These are phyloP conservation scores for Pogona vitticeps DNA, from an alignment of 2,113 vertebrate species.

Conservation along the genomic window DNA sequence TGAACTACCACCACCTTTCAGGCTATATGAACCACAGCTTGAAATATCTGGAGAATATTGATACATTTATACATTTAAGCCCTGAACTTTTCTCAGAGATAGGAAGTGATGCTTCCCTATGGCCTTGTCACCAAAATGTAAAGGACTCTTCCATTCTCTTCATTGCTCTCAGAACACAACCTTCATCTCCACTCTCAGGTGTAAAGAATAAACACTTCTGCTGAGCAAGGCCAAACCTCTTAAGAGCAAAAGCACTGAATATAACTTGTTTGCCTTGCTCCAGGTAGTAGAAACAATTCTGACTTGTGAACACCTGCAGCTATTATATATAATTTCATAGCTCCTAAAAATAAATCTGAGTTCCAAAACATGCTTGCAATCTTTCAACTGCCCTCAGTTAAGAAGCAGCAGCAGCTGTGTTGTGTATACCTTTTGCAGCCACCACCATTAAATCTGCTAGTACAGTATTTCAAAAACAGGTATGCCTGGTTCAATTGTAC, in stretches of 20 bases:
- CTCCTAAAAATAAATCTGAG: constrained; percentile 20
- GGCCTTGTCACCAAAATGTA: neutral
- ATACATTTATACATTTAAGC: neutral
- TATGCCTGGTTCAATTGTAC: constrained; percentile 52
- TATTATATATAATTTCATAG: neutral
- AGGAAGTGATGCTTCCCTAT: neutral
- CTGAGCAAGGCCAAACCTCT: neutral
- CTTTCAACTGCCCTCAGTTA: neutral
- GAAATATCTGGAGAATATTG: constrained; percentile 15
- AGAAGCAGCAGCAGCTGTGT: constrained; percentile 39
- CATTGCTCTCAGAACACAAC: neutral
- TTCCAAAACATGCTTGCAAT: neutral
- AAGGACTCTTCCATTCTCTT: neutral
- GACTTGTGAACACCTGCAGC: constrained; percentile 24
- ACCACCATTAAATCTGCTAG: constrained; percentile 53
- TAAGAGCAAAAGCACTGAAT: neutral
- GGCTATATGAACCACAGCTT: neutral
- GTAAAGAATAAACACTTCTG: neutral
- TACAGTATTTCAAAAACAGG: constrained; percentile 54
- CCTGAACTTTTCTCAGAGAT: neutral
- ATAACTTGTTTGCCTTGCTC: neutral
- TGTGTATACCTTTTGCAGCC: constrained; percentile 37
- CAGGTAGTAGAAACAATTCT: neutral
- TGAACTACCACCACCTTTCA: neutral
- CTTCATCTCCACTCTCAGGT: neutral